A percentile compares a stretch with the other conserved stretches of the same genome.
Evolutionary conservation across 1,140 invertebrate species (phyloP).

Genomic region (Drosophila gunungcola): DNA sequence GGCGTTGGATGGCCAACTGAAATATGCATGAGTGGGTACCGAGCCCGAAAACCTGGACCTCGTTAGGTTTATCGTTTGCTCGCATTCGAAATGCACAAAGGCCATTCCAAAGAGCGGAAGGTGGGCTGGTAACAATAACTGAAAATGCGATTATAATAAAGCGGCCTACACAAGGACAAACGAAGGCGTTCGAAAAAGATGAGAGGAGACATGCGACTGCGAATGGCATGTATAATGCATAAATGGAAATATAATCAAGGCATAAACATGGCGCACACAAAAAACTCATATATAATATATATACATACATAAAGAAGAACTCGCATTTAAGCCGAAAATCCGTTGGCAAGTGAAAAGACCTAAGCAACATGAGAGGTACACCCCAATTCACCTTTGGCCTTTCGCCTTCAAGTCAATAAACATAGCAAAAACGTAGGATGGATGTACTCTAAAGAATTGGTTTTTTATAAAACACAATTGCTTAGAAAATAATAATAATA

Average conservation of each 20-base stretch:
- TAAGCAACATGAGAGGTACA: not conserved
- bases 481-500: not conserved
- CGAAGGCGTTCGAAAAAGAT: conserved; percentile 4
- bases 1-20: conserved; percentile 20
- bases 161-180: conserved; percentile 30
- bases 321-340: conserved; percentile 52
- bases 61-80: conserved; percentile 25
- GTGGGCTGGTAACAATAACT: conserved; percentile 35
- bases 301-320: not conserved
- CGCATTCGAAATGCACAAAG: conserved; percentile 65
- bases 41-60: conserved; percentile 1
- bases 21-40: conserved; percentile 47
- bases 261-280: conserved; percentile 35
- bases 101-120: conserved; percentile 9
- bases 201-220: conserved; percentile 18
- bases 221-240: conserved; percentile 54
- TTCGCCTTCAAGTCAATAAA: conserved; percentile 36
- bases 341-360: no score
- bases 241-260: conserved; percentile 74
- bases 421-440: conserved; percentile 6
- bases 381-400: conserved; percentile 15
- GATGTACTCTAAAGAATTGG: not conserved
- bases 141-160: conserved; percentile 48
- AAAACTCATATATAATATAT: conserved; percentile 4
- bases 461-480: not conserved